Evolutionary conservation across 2,113 vertebrate genomes (phyloP).

Genomic region (Lepus europaeus): DNA sequence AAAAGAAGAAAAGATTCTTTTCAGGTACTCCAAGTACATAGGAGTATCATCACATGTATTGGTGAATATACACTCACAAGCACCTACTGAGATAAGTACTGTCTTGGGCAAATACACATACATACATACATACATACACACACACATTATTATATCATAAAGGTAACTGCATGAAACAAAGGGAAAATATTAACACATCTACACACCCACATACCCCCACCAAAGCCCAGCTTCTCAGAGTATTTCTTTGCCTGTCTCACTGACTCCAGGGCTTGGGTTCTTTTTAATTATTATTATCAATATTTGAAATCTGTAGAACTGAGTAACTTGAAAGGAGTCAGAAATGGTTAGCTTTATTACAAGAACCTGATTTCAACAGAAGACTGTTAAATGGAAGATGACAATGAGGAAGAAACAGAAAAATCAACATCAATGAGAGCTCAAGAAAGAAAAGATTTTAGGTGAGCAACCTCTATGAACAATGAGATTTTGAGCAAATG

Average conservation of each 20-base stretch:
- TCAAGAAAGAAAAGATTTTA: not conserved
- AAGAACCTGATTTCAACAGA: not conserved
- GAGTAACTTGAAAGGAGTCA: not conserved
- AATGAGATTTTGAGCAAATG: not conserved
- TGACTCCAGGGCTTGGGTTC: not conserved
- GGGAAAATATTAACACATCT: not conserved
- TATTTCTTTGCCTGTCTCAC: not conserved
- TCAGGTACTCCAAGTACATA: not conserved
- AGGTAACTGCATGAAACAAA: not conserved
- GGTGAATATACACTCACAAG: not conserved
- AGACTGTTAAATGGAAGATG: not conserved
- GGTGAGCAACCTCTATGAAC: not conserved
- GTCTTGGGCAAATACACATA: not conserved
- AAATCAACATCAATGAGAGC: not conserved
- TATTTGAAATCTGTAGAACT: not conserved
- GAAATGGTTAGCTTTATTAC: not conserved
- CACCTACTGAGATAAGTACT: not conserved
- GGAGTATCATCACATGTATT: not conserved
- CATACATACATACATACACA: not conserved
- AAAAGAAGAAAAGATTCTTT: constrained; percentile 34
- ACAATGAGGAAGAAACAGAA: not conserved
- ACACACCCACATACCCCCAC: not conserved
- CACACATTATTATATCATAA: not conserved
- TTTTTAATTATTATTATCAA: not conserved
- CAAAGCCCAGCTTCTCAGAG: not conserved